Evolutionary conservation across 2,113 vertebrate genomes (phyloP).

Genomic region (Sapajus apella): DNA sequence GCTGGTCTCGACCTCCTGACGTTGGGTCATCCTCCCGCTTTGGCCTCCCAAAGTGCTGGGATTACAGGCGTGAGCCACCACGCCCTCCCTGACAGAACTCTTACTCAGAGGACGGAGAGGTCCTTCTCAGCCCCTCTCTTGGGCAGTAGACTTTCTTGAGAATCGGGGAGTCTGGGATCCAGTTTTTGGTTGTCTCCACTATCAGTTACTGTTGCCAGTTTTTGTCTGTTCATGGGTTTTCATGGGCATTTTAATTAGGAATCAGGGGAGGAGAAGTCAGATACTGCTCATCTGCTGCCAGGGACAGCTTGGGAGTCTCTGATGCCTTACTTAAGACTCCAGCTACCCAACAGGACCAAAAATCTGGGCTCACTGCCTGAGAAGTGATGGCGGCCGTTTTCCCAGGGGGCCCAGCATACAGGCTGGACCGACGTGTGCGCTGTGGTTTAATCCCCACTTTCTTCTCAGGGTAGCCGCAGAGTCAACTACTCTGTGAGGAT

Average conservation of each 20-base stretch:
- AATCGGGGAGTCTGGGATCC: neutral
- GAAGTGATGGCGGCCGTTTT: neutral
- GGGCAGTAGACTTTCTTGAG: rapidly evolving
- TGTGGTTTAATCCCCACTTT: neutral
- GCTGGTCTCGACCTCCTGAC: too few relatives aligned
- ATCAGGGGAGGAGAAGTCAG: neutral
- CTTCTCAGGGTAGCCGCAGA: neutral
- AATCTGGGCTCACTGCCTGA: neutral
- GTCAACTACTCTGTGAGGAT: neutral
- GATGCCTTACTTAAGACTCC: neutral
- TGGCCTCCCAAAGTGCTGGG: too few relatives aligned
- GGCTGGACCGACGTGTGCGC: neutral
- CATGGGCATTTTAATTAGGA: constrained; percentile 35
- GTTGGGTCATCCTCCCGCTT: too few relatives aligned
- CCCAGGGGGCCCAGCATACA: neutral
- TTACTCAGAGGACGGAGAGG: neutral
- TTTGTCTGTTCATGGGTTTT: neutral
- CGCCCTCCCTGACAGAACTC: neutral
- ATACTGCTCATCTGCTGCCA: neutral
- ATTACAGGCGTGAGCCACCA: too few relatives aligned
- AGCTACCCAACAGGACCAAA: neutral
- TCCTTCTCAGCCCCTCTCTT: neutral
- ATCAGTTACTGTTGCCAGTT: neutral
- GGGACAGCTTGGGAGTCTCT: neutral
- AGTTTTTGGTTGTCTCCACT: neutral